phyloP scores from a whole-genome alignment of 2,888 invertebrate genomes.

The Tribolium freemani region DNA sequence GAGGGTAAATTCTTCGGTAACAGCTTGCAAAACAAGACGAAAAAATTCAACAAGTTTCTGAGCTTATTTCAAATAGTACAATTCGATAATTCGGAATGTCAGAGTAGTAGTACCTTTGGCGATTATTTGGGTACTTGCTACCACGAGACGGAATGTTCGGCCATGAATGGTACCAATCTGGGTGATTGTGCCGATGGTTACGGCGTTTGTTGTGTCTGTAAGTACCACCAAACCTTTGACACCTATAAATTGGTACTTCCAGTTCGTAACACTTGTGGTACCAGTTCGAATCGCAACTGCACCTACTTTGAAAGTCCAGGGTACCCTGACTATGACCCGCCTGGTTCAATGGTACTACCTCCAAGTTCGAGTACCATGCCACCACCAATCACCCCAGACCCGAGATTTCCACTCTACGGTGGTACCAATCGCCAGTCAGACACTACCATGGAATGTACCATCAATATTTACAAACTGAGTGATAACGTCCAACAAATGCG shows the following conservation, averaged over 20 bases:
- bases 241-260: constrained; percentile 44
- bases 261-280: constrained; percentile 80
- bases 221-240: constrained; percentile 64
- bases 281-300: constrained; percentile 72
- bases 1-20: constrained; percentile 52
- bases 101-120: constrained; percentile 69
- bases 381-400: constrained; percentile 58
- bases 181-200: constrained; percentile 82
- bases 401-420: constrained; percentile 49
- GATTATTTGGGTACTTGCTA: constrained; percentile 80
- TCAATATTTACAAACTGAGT: constrained; percentile 75
- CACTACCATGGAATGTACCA: constrained; percentile 75
- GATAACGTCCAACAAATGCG: constrained; percentile 77
- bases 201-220: constrained; percentile 83
- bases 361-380: constrained; percentile 50
- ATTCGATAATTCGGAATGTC: constrained; percentile 77
- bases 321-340: constrained; percentile 72
- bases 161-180: constrained; percentile 74
- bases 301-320: constrained; percentile 83
- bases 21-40: constrained; percentile 61
- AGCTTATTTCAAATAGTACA: constrained; percentile 80
- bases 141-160: constrained; percentile 76
- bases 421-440: constrained; percentile 54
- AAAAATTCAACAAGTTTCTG: constrained; percentile 69
- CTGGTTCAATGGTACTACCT: constrained; percentile 55